phyloP scores from a whole-genome alignment of 2,888 invertebrate genomes.

The Callinectes sapidus region DNA sequence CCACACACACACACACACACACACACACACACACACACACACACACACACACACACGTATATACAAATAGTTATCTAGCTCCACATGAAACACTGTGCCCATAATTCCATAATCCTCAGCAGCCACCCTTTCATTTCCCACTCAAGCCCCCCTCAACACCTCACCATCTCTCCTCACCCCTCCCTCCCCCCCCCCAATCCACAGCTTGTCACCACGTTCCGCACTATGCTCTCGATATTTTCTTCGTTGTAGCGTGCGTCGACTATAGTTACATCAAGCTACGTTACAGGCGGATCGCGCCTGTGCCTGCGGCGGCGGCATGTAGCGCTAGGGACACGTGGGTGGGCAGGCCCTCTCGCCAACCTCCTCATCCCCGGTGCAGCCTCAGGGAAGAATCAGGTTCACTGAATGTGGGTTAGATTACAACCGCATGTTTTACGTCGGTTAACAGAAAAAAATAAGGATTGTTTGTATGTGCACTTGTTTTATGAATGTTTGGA shows the following conservation, averaged over 20 bases:
- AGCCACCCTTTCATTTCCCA: not conserved
- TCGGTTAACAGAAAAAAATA: not conserved
- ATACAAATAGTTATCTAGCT: not conserved
- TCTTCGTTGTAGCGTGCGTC: constrained; percentile 51
- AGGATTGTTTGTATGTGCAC: not conserved
- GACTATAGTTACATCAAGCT: constrained; percentile 40
- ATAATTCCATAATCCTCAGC: not conserved
- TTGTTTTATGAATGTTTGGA: not conserved
- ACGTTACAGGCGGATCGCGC: constrained; percentile 47
- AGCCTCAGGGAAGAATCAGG: constrained; percentile 19
- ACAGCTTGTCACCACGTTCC: not conserved
- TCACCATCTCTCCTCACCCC: not conserved
- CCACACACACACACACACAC: not conserved
- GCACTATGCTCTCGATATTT: constrained; percentile 49
- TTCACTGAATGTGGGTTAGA: not conserved
- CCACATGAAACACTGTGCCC: not conserved
- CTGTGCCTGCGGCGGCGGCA: not conserved
- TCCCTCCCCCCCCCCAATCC: not conserved
- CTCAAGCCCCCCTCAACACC: not conserved
- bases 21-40: not conserved
- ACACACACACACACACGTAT: not conserved
- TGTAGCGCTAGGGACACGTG: not conserved
- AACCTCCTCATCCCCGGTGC: not conserved
- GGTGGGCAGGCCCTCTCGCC: constrained; percentile 1
- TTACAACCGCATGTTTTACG: not conserved